Evolutionary conservation across 2,888 invertebrate genomes (phyloP).

Genomic region (Tyria jacobaeae): DNA sequence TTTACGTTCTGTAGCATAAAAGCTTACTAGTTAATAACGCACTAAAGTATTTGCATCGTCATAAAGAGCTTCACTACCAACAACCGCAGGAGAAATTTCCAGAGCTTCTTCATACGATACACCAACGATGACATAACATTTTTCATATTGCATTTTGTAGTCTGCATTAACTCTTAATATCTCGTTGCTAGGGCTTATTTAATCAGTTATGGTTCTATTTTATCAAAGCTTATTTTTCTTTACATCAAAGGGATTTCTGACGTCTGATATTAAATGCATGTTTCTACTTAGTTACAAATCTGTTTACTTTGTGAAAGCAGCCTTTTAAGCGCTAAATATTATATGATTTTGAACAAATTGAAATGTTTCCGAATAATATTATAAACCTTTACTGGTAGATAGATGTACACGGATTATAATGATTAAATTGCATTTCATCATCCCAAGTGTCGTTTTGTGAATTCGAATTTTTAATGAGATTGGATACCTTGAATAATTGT

Average conservation of each 20-base stretch:
- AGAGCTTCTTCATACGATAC: conserved; percentile 32
- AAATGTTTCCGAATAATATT: conserved; percentile 2
- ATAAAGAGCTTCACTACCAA: conserved; percentile 28
- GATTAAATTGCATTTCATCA: neutral
- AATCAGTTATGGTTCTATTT: conserved; percentile 26
- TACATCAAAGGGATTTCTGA: conserved; percentile 18
- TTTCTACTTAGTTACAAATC: conserved; percentile 16
- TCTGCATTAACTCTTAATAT: conserved; percentile 39
- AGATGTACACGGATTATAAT: neutral
- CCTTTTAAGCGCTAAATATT: conserved; percentile 4
- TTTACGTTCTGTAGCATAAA: neutral
- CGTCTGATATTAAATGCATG: conserved; percentile 15
- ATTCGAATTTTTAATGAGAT: neutral
- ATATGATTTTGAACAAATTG: conserved; percentile 15
- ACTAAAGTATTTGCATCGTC: conserved; percentile 35
- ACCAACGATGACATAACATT: conserved; percentile 36
- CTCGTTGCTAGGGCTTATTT: conserved; percentile 20
- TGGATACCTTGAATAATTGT: neutral
- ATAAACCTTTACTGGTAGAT: neutral
- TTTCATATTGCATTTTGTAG: conserved; percentile 44
- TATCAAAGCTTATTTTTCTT: conserved; percentile 16
- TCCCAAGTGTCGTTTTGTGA: neutral
- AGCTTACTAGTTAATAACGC: conserved; percentile 26
- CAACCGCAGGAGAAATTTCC: conserved; percentile 33
- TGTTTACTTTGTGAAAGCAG: conserved; percentile 8